Evolutionary conservation across 1,140 invertebrate genomes (phyloP).

Genomic region (Bombus haemorrhoidalis): DNA sequence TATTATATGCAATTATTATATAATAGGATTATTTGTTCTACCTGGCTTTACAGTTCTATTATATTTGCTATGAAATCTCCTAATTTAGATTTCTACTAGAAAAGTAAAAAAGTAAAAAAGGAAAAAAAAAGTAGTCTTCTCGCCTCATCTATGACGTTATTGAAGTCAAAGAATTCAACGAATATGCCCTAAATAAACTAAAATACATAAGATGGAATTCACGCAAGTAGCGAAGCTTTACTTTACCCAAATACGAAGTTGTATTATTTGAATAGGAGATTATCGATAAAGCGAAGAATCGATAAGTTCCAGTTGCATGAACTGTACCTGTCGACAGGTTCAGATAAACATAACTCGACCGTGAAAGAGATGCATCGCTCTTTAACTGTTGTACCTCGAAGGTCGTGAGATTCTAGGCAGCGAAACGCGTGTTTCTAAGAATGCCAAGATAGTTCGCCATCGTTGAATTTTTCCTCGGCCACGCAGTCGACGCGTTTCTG

Average conservation of each 20-base stretch:
- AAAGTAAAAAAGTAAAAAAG: too few relatives aligned
- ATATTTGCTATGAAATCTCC: too few relatives aligned
- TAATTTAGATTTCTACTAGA: too few relatives aligned
- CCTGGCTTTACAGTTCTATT: too few relatives aligned
- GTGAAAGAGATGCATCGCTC: background rate
- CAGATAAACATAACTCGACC: background rate
- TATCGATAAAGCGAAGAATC: background rate
- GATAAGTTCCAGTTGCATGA: background rate
- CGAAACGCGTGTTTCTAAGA: background rate
- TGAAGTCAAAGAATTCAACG: background rate
- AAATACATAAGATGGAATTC: background rate
- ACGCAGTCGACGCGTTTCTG: background rate
- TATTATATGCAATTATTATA: too few relatives aligned
- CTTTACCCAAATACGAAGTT: background rate
- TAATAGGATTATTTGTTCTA: too few relatives aligned
- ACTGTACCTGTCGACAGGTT: background rate
- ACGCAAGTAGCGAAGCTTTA: too few relatives aligned
- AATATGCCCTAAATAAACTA: background rate
- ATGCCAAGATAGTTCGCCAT: constrained; percentile 4
- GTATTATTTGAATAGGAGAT: background rate
- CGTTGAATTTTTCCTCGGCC: background rate
- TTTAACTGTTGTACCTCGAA: background rate
- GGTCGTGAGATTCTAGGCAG: background rate
- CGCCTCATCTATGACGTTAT: too few relatives aligned
- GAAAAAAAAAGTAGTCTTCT: too few relatives aligned